Conservation (phyloP, 2,888 invertebrate genomes). For the Yponomeuta cagnagella region DNA sequence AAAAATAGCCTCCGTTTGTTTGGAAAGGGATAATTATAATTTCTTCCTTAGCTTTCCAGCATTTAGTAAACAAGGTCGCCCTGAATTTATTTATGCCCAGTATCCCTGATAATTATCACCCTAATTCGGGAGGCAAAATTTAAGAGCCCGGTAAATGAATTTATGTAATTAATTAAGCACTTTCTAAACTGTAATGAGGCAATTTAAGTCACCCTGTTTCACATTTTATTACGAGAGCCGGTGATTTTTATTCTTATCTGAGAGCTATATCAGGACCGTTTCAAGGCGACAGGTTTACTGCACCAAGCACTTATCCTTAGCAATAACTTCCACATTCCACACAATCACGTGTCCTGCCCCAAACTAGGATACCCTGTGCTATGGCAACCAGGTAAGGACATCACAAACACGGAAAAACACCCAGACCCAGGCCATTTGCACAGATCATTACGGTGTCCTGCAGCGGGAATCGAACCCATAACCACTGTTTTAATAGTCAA, state of each 20-base stretch:
- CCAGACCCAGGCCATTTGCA: too few species aligned
- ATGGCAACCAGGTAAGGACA: too few species aligned
- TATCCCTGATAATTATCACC: conserved; percentile 7
- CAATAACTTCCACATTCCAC: too few species aligned
- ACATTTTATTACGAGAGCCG: background rate
- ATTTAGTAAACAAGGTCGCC: background rate
- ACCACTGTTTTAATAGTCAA: too few species aligned
- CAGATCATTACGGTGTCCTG: too few species aligned
- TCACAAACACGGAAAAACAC: too few species aligned
- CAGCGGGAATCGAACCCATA: too few species aligned
- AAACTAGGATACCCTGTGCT: too few species aligned
- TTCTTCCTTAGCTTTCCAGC: background rate
- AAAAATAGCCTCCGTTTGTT: background rate
- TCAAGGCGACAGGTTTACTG: background rate
- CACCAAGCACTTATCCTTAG: background rate
- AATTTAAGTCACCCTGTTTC: background rate
- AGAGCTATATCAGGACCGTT: background rate
- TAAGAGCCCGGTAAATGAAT: conserved; percentile 3
- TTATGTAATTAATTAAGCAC: conserved; percentile 4
- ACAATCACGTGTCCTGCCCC: too few species aligned
- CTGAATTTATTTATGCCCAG: background rate
- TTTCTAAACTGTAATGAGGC: background rate
- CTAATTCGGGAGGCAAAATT: conserved; percentile 1
- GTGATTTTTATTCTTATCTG: too few species aligned
- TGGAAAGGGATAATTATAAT: too few species aligned